Evolutionary conservation across 2,113 vertebrate genomes (phyloP).

Genomic region (Orycteropus afer): DNA sequence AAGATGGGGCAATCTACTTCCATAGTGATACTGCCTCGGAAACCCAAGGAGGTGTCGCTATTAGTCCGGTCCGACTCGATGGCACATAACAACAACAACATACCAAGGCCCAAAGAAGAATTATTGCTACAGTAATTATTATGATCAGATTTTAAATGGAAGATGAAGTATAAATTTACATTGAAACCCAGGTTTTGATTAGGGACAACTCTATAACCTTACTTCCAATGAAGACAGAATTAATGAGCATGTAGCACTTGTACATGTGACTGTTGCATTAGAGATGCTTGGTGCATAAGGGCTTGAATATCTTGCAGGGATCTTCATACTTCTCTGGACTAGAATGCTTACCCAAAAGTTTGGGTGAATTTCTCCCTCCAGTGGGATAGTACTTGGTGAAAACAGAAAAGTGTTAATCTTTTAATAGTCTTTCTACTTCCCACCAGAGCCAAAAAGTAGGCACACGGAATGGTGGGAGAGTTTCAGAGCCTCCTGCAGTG

Average conservation of each 20-base stretch:
- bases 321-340: neutral
- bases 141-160: neutral
- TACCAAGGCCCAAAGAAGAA: too few relatives aligned
- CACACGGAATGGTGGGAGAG: neutral
- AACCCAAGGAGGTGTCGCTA: too few relatives aligned
- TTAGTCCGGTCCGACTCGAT: too few relatives aligned
- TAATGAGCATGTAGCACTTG: neutral
- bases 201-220: neutral
- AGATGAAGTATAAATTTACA: neutral
- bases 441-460: neutral
- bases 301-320: neutral
- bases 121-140: neutral
- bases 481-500: neutral
- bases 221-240: neutral
- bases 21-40: too few relatives aligned
- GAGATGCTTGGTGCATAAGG: neutral
- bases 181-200: neutral
- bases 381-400: neutral
- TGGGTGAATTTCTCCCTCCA: neutral
- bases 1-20: too few relatives aligned
- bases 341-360: neutral
- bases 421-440: neutral
- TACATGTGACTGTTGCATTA: neutral
- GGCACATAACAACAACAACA: too few relatives aligned
- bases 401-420: neutral